Conservation (phyloP, 2,797 vertebrate species). For the Nasua narica region DNA sequence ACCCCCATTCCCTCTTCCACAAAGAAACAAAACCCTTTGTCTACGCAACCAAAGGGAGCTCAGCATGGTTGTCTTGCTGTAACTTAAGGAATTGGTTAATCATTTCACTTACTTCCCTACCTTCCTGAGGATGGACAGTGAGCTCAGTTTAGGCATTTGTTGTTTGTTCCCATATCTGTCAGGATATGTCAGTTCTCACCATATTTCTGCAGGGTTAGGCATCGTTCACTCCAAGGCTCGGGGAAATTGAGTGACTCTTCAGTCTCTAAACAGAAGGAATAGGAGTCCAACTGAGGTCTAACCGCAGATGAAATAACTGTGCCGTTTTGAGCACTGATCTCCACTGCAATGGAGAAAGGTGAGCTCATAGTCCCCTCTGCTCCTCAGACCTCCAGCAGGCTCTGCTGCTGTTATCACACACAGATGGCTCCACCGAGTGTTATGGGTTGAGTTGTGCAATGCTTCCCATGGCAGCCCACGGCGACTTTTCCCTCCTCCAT, state of each 20-base stretch:
- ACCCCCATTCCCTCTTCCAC: neutral
- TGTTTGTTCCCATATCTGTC: neutral
- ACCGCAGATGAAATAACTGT: neutral
- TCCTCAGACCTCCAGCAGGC: neutral
- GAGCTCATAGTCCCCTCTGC: neutral
- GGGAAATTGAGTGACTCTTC: neutral
- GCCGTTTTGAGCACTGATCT: neutral
- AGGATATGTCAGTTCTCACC: rapidly evolving
- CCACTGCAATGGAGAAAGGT: neutral
- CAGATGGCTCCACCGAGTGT: no score
- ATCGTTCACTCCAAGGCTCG: neutral
- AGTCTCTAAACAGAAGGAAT: neutral
- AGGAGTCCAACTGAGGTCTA: neutral
- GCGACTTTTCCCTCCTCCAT: neutral
- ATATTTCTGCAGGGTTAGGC: neutral
- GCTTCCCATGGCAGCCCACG: no score
- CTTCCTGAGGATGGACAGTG: neutral
- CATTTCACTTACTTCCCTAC: neutral
- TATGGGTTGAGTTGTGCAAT: no score
- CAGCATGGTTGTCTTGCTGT: rapidly evolving
- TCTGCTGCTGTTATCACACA: no score
- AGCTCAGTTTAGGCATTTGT: neutral
- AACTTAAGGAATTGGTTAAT: neutral
- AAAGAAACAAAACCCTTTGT: neutral
- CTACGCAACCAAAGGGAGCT: neutral